Percentiles rank a stretch among this genome's conserved stretches.
These are phyloP conservation scores for Melanocharis versteri DNA, from an alignment of 2,113 vertebrate species.

Conservation along the genomic window DNA sequence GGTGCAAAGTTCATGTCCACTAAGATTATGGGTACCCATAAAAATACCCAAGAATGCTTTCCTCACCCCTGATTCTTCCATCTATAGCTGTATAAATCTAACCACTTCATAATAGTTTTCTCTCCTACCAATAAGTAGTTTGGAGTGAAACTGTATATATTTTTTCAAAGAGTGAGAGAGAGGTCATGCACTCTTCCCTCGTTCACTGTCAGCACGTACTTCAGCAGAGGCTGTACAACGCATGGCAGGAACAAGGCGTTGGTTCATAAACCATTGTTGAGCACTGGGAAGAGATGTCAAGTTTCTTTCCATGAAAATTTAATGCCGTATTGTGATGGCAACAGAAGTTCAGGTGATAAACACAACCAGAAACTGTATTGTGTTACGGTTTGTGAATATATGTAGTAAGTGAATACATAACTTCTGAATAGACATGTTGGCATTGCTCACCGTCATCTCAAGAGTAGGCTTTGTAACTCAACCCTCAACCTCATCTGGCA, in stretches of 20 bases:
- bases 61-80: neutral
- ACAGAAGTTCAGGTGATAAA: neutral
- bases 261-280: neutral
- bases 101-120: neutral
- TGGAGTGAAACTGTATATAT: neutral
- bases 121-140: neutral
- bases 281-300: neutral
- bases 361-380: neutral
- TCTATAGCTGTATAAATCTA: neutral
- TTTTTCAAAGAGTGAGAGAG: neutral
- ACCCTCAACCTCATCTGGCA: neutral
- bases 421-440: neutral
- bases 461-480: neutral
- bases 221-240: neutral
- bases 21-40: neutral
- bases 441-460: neutral
- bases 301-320: slow-evolving; percentile 17
- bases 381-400: neutral
- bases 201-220: neutral
- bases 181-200: neutral
- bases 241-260: neutral
- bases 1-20: neutral
- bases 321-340: neutral
- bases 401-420: neutral
- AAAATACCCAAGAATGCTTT: neutral